A percentile compares a stretch with the other conserved stretches of the same genome.
Conservation (phyloP, 2,888 invertebrate species). For the Tiliacea citrago region DNA sequence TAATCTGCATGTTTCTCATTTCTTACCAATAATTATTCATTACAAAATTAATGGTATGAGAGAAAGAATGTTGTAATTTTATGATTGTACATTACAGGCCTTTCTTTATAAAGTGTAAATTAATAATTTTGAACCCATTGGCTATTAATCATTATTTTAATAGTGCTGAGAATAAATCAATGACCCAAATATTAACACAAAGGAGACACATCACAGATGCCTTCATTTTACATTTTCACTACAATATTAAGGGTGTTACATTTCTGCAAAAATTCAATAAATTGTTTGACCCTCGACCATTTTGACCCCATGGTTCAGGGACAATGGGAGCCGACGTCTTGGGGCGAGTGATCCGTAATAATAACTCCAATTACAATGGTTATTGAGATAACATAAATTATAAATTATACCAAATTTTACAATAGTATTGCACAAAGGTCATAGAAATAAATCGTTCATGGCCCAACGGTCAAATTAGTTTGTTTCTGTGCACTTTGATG, state of each 20-base stretch:
- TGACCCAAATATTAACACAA: slow-evolving; percentile 50
- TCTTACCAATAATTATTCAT: slow-evolving; percentile 13
- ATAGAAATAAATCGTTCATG: slow-evolving; percentile 65
- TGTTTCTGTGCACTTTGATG: slow-evolving; percentile 26
- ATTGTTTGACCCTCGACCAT: slow-evolving; percentile 86
- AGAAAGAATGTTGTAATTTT: not conserved
- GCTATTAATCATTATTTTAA: slow-evolving; percentile 16
- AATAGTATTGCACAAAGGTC: slow-evolving; percentile 60
- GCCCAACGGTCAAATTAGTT: slow-evolving; percentile 62
- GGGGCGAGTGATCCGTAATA: slow-evolving; percentile 85
- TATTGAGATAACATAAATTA: slow-evolving; percentile 89
- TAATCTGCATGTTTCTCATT: not conserved
- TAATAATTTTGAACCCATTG: slow-evolving; percentile 8
- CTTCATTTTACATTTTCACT: slow-evolving; percentile 71
- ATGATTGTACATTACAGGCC: not conserved
- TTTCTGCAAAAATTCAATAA: slow-evolving; percentile 82
- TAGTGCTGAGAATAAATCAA: slow-evolving; percentile 27
- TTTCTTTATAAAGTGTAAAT: not conserved
- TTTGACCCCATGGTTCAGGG: slow-evolving; percentile 82
- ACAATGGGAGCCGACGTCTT: slow-evolving; percentile 84
- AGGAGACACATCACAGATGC: slow-evolving; percentile 56
- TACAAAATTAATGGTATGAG: not conserved
- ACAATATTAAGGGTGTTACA: slow-evolving; percentile 81
- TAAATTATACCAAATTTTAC: slow-evolving; percentile 77
- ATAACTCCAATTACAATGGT: slow-evolving; percentile 86